phyloP scores from a whole-genome alignment of 2,888 invertebrate genomes.

The Miltochrista miniata region DNA sequence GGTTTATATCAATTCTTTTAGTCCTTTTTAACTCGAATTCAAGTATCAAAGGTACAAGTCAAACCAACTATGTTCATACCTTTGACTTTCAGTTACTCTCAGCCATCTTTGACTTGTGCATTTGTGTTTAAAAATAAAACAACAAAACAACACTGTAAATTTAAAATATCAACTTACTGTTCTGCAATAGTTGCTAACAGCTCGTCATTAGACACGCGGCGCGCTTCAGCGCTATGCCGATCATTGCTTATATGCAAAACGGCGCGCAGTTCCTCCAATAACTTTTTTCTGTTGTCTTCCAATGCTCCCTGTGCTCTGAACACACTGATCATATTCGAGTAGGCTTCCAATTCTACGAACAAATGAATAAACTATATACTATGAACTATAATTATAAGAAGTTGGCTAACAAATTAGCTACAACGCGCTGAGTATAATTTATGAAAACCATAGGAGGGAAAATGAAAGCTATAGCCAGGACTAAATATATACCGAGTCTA shows the following conservation, averaged over 20 bases:
- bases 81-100: slow-evolving; percentile 51
- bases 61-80: slow-evolving; percentile 34
- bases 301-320: slow-evolving; percentile 96
- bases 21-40: slow-evolving; percentile 28
- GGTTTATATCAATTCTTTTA: slow-evolving; percentile 33
- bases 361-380: slow-evolving; percentile 48
- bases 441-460: slow-evolving; percentile 80
- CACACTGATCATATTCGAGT: slow-evolving; percentile 94
- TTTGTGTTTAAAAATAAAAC: slow-evolving; percentile 72
- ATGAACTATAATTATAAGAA: slow-evolving; percentile 30
- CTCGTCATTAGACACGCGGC: slow-evolving; percentile 96
- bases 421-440: slow-evolving; percentile 49
- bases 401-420: slow-evolving; percentile 43
- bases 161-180: slow-evolving; percentile 86
- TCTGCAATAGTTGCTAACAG: slow-evolving; percentile 94
- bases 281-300: slow-evolving; percentile 91
- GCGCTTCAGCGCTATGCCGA: slow-evolving; percentile 95
- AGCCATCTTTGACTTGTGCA: slow-evolving; percentile 74
- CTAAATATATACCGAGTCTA: slow-evolving; percentile 89
- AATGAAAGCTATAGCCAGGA: slow-evolving; percentile 78
- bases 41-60: slow-evolving; percentile 23
- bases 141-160: slow-evolving; percentile 46
- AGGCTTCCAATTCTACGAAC: slow-evolving; percentile 94
- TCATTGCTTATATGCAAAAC: slow-evolving; percentile 94
- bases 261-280: slow-evolving; percentile 92